Evolutionary conservation across 2,113 vertebrate genomes (phyloP).

Genomic region (Sapayoa aenigma): DNA sequence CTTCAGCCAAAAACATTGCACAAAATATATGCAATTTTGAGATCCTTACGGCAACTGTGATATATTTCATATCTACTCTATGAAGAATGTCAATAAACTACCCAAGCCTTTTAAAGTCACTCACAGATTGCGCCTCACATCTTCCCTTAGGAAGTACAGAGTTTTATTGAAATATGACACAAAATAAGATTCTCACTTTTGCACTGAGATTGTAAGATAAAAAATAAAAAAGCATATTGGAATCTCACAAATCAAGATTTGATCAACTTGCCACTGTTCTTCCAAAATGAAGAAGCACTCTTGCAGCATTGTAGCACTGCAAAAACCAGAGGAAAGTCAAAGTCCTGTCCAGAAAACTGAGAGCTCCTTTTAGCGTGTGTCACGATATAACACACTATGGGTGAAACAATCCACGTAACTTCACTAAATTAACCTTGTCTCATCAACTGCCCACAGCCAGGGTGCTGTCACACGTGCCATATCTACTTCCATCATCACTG

Average conservation of each 20-base stretch:
- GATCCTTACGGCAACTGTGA: not conserved
- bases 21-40: not conserved
- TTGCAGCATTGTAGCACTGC: not conserved
- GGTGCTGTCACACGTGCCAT: not conserved
- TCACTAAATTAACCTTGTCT: not conserved
- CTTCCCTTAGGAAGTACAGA: not conserved
- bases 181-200: not conserved
- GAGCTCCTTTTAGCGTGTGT: not conserved
- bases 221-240: not conserved
- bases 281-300: not conserved
- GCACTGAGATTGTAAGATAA: not conserved
- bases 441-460: not conserved
- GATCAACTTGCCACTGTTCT: not conserved
- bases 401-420: not conserved
- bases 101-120: not conserved
- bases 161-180: not conserved
- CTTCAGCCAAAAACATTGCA: not conserved
- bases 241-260: not conserved
- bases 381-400: rapidly evolving
- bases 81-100: not conserved
- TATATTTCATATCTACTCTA: not conserved
- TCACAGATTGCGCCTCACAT: not conserved
- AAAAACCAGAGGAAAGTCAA: not conserved
- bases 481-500: not conserved
- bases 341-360: not conserved